Percentiles rank a stretch among this genome's conserved stretches.
Conservation (phyloP, 1,140 invertebrate genomes). For the Drosophila arizonae region DNA sequence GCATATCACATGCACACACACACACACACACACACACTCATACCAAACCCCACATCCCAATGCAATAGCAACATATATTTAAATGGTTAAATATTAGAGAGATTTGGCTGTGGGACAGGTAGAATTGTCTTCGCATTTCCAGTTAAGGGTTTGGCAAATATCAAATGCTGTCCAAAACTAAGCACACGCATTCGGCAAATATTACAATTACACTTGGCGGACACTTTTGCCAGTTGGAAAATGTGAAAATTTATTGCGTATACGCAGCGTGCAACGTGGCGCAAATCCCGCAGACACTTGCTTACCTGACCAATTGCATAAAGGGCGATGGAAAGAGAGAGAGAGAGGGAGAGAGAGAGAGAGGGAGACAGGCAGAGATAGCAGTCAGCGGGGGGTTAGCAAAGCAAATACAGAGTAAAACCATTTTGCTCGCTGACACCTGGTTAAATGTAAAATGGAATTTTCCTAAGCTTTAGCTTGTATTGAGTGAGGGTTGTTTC, state of each 20-base stretch:
- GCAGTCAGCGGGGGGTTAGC: background rate
- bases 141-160: conserved; percentile 31
- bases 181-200: conserved; percentile 23
- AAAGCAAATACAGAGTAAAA: conserved; percentile 1
- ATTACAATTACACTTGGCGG: conserved; percentile 43
- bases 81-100: conserved; percentile 11
- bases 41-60: background rate
- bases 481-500: background rate
- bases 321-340: background rate
- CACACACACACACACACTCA: background rate
- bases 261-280: conserved; percentile 15
- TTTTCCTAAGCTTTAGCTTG: conserved; percentile 13
- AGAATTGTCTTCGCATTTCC: conserved; percentile 6
- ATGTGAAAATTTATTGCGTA: conserved; percentile 33
- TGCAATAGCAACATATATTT: background rate
- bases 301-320: conserved; percentile 22
- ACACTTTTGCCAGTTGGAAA: conserved; percentile 24
- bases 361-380: background rate
- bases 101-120: conserved; percentile 9
- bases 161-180: conserved; percentile 26
- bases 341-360: background rate
- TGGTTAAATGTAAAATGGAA: conserved; percentile 17
- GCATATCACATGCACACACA: conserved; percentile 6
- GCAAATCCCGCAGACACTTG: conserved; percentile 19
- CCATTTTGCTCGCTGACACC: conserved; percentile 6